phyloP scores from a whole-genome alignment of 1,140 invertebrate species.

The Sycophaga agraensis region DNA sequence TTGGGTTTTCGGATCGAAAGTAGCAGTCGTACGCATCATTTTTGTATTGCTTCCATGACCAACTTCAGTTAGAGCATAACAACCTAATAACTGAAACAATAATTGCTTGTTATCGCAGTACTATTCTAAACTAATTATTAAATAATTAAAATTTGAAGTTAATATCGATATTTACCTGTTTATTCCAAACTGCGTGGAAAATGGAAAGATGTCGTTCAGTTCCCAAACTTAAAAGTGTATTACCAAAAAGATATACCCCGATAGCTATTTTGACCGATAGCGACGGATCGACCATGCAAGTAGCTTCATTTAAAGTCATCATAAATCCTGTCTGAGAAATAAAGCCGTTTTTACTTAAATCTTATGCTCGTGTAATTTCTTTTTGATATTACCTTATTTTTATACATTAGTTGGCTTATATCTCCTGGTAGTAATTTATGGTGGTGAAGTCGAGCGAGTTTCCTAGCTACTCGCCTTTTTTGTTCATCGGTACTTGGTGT shows the following conservation, averaged over 20 bases:
- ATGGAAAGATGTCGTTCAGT: slow-evolving; percentile 78
- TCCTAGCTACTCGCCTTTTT: slow-evolving; percentile 66
- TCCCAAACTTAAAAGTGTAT: slow-evolving; percentile 73
- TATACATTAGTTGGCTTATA: slow-evolving; percentile 63
- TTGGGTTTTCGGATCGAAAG: slow-evolving; percentile 71
- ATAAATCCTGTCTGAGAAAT: slow-evolving; percentile 64
- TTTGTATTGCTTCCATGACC: slow-evolving; percentile 84
- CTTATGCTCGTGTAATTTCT: not conserved
- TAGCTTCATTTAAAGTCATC: slow-evolving; percentile 72
- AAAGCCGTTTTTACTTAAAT: slow-evolving; percentile 8
- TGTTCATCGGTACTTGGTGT: slow-evolving; percentile 73
- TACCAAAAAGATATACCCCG: slow-evolving; percentile 71
- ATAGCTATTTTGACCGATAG: slow-evolving; percentile 74
- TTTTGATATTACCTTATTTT: slow-evolving; percentile 59
- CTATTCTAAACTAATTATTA: too few relatives aligned
- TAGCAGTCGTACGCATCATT: slow-evolving; percentile 80
- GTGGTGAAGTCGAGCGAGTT: slow-evolving; percentile 55
- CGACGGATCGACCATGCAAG: slow-evolving; percentile 67
- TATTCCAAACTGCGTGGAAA: slow-evolving; percentile 71
- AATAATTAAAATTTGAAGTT: too few relatives aligned
- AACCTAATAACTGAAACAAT: slow-evolving; percentile 63
- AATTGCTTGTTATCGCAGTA: not conserved
- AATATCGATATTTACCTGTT: slow-evolving; percentile 66
- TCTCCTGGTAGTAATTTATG: slow-evolving; percentile 64
- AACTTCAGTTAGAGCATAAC: slow-evolving; percentile 85